Base-by-base conservation (phyloP, 2,888 invertebrate genomes). In the Lasioglossum morio region DNA sequence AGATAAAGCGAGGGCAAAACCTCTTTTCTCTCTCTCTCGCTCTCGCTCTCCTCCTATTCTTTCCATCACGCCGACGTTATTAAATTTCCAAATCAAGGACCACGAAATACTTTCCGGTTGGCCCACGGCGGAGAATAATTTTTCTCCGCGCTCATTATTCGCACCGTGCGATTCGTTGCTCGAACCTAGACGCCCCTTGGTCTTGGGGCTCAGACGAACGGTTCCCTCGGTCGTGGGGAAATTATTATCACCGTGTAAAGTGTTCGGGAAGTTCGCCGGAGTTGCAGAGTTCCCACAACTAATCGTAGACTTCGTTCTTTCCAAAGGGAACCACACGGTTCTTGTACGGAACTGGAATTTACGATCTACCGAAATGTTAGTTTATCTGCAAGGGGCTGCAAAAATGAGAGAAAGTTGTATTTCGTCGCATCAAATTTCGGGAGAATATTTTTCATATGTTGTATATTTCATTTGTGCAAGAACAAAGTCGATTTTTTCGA, bases 81-180 rank as follows among this genome's bases (percentile, higher is more conserved):
- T 84, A 78, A 85, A 76, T 82, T 85, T 85, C 77, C 79, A 79
- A 82, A 85, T 81, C 77, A 74, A 63, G 73, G 79, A 63, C 48
- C 73, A 69, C 34, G 76, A 85, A 66, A 79, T 85, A 79, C 69
- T 37, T 37, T 79, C 74, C 60, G 34, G 30, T 34, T 34, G 19
- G 23, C 27, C 10, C n/a, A 12, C 53, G 14, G 0, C 34, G 12
- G 8, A 14, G n/a, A 7, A 14, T 30, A 5, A 12, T 53, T 81
- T 81, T 72, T 48, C 23, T 12, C 27, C 34, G 23, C 46, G 19
- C 30, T 76, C 53, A 37, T 77, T 82, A 72, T 72, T 72, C 43
- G 40, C n/a, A 37, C 63, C 40, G 16, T 30, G n/a, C 30, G 66
- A 53, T 60, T 70, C 23, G 27, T 57, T 53, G 70, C 30, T 8